Evolutionary conservation across 2,888 invertebrate species (phyloP).

Genomic region (Anthoptus insignis): DNA sequence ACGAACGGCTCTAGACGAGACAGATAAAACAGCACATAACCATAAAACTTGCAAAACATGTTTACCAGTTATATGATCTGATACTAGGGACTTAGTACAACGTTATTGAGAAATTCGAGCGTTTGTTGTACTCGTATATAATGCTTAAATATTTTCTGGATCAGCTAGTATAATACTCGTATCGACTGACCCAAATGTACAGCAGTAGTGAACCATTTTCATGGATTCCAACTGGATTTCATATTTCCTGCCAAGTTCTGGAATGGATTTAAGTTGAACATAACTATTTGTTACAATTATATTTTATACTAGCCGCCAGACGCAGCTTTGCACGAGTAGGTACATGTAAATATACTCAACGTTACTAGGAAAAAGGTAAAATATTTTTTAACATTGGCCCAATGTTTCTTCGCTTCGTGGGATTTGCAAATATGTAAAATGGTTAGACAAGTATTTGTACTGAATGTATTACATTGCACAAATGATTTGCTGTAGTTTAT

Average conservation of each 20-base stretch:
- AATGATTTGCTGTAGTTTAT: no score
- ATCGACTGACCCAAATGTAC: constrained; percentile 5
- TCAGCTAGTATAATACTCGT: constrained; percentile 13
- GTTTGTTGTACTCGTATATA: no score
- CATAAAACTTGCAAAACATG: constrained; percentile 23
- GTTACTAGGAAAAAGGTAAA: no score
- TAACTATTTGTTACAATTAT: neutral
- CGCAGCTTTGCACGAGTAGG: no score
- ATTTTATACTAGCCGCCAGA: neutral
- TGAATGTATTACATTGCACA: no score
- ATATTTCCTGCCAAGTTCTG: constrained; percentile 14
- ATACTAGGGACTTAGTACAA: neutral
- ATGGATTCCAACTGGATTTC: constrained; percentile 5
- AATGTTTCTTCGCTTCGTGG: no score
- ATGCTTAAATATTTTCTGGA: neutral
- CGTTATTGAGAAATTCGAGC: neutral
- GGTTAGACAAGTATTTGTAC: no score
- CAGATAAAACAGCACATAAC: neutral
- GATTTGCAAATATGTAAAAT: no score
- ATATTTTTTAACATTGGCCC: no score
- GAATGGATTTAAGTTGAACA: neutral
- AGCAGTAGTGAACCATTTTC: constrained; percentile 4
- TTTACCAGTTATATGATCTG: neutral
- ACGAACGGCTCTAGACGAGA: neutral
- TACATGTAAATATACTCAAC: no score